Base-by-base conservation (phyloP, 2,113 vertebrate species). In the Meleagris gallopavo region DNA sequence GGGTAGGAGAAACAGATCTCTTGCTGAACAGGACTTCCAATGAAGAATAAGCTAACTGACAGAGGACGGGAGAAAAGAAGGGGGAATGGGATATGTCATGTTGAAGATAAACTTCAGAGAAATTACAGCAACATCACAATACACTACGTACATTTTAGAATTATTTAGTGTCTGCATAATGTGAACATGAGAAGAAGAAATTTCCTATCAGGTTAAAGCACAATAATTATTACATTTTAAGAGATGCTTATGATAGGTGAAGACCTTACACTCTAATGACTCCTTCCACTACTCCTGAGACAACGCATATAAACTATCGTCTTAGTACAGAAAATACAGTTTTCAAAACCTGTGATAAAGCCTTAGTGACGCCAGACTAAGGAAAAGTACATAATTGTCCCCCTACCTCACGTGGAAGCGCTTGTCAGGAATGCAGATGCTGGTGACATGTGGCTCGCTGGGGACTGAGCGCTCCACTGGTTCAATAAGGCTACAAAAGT, bases 401-500 rank as follows among this genome's bases (percentile, higher is more conserved):
- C 81, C 11, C 74, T 88, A 94, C 76, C 96, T 92, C 89, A 95
- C 95, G 95, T 95, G 79, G 86, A 96, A 76, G 79, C 61, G 77
- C 90, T 94, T 95, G 95, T 97, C 96, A 96, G 91, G 81, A 94
- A 96, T 92, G 91, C 83, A 94, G 97, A 96, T 93, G 65, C 88
- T 77, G 93, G 93, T 88, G 96, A 97, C 96, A 95, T 58, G 73
- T 87, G 65, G 43, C 83, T 96, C 97, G 57, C 96, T 40, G 52
- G 97, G 96, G 96, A 97, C 78, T 70, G 58, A 95, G 95, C 25
- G 93, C 97, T 97, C 92, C 95, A 96, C 92, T 97, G 96, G 95
- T 93, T 97, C 95, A 97, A 96, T 95, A 94, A 98, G 97, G 96
- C 93, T 97, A 97, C 95, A 97, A 93, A 97, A 97, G 89, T 96